Conservation (phyloP, 1,140 invertebrate species). For the Nephila pilipes region DNA sequence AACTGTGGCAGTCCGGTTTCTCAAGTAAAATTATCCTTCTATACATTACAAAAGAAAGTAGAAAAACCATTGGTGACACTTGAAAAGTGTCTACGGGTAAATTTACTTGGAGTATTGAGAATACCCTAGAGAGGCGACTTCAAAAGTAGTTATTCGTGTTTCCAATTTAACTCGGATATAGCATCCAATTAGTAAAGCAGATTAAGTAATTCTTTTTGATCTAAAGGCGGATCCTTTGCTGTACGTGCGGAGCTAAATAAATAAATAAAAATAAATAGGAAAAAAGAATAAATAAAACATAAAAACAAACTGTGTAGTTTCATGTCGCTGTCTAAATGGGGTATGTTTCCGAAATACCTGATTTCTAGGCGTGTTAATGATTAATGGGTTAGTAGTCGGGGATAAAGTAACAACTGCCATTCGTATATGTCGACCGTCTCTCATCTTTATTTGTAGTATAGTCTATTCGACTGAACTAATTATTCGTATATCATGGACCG, state of each 20-base stretch:
- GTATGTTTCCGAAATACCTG: conserved; percentile 74
- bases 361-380: conserved; percentile 72
- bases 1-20: neutral
- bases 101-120: conserved; percentile 30
- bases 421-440: conserved; percentile 7
- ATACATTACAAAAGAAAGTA: conserved; percentile 36
- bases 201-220: conserved; percentile 75
- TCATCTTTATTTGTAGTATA: neutral
- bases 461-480: neutral
- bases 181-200: conserved; percentile 66
- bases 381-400: conserved; percentile 63
- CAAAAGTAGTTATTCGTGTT: conserved; percentile 75
- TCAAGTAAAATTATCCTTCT: neutral
- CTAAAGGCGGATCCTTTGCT: conserved; percentile 43
- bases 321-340: conserved; percentile 74
- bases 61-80: conserved; percentile 24
- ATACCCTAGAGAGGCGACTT: neutral
- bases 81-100: conserved; percentile 25
- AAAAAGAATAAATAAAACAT: conserved; percentile 56
- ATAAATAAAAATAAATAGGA: conserved; percentile 56
- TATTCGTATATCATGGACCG: neutral
- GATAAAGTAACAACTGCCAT: conserved; percentile 43
- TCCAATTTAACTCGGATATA: conserved; percentile 67
- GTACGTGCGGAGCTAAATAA: conserved; percentile 51
- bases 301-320: conserved; percentile 56